Evolutionary conservation across 2,113 vertebrate genomes (phyloP).

Genomic region (Takifugu bimaculatus): DNA sequence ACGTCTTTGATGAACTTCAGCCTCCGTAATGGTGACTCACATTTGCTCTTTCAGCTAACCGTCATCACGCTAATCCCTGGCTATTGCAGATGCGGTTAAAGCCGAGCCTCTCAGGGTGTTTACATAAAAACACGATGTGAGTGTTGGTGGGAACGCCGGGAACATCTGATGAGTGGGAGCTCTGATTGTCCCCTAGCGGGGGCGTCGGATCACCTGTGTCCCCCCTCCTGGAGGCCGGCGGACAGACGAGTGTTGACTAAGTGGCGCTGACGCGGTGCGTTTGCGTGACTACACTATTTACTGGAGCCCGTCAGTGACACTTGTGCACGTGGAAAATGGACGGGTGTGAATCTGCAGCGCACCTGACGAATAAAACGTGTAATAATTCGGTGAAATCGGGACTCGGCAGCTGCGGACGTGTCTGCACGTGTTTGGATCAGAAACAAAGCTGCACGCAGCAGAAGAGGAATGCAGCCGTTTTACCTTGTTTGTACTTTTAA

Average conservation of each 20-base stretch:
- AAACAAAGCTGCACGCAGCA: too few species aligned
- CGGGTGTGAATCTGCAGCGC: neutral
- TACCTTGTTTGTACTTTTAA: too few species aligned
- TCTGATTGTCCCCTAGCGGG: constrained; percentile 33
- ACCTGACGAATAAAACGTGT: neutral
- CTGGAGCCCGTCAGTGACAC: neutral
- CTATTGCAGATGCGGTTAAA: constrained; percentile 22
- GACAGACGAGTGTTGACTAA: constrained; percentile 49
- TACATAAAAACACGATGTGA: constrained; percentile 51
- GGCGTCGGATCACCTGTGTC: constrained; percentile 36
- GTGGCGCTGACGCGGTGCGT: constrained; percentile 39
- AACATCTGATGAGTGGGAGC: constrained; percentile 35
- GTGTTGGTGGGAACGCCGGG: constrained; percentile 28
- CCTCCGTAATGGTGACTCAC: constrained; percentile 29
- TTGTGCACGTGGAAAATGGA: neutral
- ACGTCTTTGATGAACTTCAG: too few species aligned
- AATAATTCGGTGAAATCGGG: neutral
- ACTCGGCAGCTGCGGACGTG: too few species aligned
- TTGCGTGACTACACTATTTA: neutral
- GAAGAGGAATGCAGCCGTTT: too few species aligned
- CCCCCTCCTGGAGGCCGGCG: constrained; percentile 19
- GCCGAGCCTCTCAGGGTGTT: constrained; percentile 51
- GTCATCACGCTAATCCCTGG: constrained; percentile 51
- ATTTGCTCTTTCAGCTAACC: constrained; percentile 48
- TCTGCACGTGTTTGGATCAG: too few species aligned